Evolutionary conservation across 2,797 vertebrate species (phyloP), one percentile per base, ranked within the genome.

Genomic region (Acanthopagrus latus): DNA sequence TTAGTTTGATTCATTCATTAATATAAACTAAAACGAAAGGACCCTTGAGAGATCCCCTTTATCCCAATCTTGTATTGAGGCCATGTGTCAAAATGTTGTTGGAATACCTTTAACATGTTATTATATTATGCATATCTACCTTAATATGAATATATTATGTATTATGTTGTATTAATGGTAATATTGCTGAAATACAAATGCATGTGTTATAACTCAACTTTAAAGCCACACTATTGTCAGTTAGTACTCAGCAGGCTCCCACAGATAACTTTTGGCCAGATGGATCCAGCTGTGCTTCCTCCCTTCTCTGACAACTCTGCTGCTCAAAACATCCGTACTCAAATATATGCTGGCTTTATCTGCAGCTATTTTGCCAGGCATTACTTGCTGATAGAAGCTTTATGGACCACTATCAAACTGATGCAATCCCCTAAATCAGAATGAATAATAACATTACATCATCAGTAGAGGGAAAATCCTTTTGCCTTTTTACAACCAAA

Each of bases 371-470:
- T 33, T 20, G 10, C 29, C 18, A 38, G 56, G 5, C 10, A 38
- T 58, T n/a, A 38, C 25, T 29, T 29, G 55, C 16, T 4, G 16
- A 56, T 7, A 64, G 38, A 38, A 54, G 71, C 41, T 29, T 48
- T 62, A 44, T 23, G 27, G 44, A 23, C 46, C 52, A 55, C 52
- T 16, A 57, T 57, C 46, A 58, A 13, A 65, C 21, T 17, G 58
- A 68, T 55, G 64, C 50, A 48, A 25, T 14, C 41, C 27, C 62
- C 12, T 23, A 38, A 71, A 58, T 67, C 43, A 44, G 18, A 64
- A 74, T 66, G 27, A 59, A 58, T 74, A 59, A 74, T 64, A 56
- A 64, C 25, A 50, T 77, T 68, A 78, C 20, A 33, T 71, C 70
- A 78, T 62, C 69, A 29, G 33, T 8, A 63, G n/a, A 54, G n/a